Evolutionary conservation across 2,888 invertebrate species (phyloP), one percentile per base, ranked within the genome.

Genomic region (Harpagoxenus sublaevis): DNA sequence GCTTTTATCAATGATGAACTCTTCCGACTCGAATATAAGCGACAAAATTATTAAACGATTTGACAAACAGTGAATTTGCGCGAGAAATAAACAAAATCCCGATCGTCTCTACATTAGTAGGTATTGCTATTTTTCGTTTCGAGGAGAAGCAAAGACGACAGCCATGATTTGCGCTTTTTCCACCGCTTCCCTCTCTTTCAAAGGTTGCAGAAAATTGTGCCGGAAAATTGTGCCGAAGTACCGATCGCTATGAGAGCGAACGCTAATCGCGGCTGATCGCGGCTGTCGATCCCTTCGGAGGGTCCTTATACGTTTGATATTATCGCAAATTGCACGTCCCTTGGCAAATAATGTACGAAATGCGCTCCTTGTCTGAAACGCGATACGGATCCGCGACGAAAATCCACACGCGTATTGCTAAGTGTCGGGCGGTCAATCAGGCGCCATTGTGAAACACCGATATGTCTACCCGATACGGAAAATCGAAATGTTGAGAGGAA

Each of bases 401-500:
- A 55, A 57, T 68, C 2, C 31, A 15, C 28, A 65, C 42, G 28
- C 3, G 12, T 45, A 4, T 45, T 28, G 6, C 15, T 68, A 57
- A 57, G 55, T 68, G 31, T 78, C 42, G 55, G 23, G 12, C 1
- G 35, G n/a, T 23, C 70, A 78, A 78, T 78, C 55, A 78, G 15
- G 31, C 31, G 5, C 55, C 2, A 78, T 78, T 78, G 75, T 77
- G 15, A 12, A 15, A 31, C 39, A 28, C 4, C 23, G 10, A 0
- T 15, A 42, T 10, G 18, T 28, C 28, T 12, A 28, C 5, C 53
- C 28, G 5, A 31, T 45, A 42, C 55, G n/a, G 9, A 68, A 23
- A 23, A 23, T 23, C 23, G 23, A 23, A 78, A 68, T 45, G 6
- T 35, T 55, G 18, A 55, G 28, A 55, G 31, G 9, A 42, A 78